Percentiles rank a stretch among this genome's conserved stretches.
Conservation (phyloP, 2,797 vertebrate genomes). For the Dicrostonyx torquatus region DNA sequence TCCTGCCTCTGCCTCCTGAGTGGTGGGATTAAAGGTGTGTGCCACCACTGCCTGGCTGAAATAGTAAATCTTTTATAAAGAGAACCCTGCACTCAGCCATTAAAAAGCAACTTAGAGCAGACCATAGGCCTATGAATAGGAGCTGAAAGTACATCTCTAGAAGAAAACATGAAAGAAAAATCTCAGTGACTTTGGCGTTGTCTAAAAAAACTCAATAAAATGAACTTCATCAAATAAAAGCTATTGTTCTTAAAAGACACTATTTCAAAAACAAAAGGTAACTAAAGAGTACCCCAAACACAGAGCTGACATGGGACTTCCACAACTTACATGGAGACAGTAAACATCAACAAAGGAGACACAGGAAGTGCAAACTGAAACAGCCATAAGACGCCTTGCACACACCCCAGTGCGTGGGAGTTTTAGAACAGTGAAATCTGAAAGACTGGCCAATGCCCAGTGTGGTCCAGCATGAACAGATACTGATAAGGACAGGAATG, state of each 20-base stretch:
- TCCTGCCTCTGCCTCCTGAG: no score
- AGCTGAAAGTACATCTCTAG: neutral
- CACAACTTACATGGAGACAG: neutral
- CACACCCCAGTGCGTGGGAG: neutral
- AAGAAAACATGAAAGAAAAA: slow-evolving; percentile 29
- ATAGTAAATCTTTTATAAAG: neutral
- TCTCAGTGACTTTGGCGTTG: slow-evolving; percentile 1
- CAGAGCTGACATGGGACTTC: neutral
- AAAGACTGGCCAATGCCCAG: neutral
- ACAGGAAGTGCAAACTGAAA: neutral
- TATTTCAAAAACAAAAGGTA: neutral
- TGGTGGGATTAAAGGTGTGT: no score
- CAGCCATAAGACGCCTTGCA: neutral
- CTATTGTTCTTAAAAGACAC: neutral
- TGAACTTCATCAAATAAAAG: neutral
- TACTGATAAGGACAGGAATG: neutral
- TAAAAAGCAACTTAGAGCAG: neutral
- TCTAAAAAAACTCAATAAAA: slow-evolving; percentile 28
- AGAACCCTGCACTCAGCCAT: neutral
- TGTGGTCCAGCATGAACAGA: neutral
- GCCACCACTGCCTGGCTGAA: neutral
- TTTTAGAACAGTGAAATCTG: neutral
- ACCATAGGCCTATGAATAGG: neutral
- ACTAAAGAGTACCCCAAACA: neutral
- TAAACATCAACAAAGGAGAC: neutral